phyloP scores from a whole-genome alignment of 2,888 invertebrate species.

The Plutella xylostella region DNA sequence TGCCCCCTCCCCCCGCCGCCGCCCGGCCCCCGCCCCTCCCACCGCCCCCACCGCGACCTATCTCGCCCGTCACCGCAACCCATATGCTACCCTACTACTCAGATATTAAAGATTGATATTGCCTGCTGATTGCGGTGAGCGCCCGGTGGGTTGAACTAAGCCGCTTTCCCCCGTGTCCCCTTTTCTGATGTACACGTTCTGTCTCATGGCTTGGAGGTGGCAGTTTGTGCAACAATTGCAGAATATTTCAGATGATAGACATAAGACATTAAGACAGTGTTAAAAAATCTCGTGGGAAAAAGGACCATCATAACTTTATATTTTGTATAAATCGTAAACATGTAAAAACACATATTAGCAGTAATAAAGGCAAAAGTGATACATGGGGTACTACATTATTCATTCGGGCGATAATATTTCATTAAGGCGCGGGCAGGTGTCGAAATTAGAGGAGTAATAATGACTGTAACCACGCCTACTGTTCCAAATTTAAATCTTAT shows the following conservation, averaged over 20 bases:
- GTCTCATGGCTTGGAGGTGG: background rate
- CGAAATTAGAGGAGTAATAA: constrained; percentile 45
- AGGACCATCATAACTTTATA: background rate
- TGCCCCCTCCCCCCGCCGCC: constrained; percentile 55
- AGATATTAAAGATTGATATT: constrained; percentile 57
- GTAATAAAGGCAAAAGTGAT: background rate
- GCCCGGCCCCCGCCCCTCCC: constrained; percentile 62
- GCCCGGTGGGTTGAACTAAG: constrained; percentile 42
- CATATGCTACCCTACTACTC: constrained; percentile 46
- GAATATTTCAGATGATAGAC: background rate
- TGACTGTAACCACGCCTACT: constrained; percentile 41
- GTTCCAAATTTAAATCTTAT: background rate
- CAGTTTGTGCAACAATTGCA: constrained; percentile 14
- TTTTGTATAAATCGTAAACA: background rate
- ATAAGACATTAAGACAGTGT: background rate
- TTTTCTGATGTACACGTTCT: no score
- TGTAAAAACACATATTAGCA: background rate
- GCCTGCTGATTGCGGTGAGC: constrained; percentile 30
- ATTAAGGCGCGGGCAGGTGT: constrained; percentile 44
- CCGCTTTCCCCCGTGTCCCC: constrained; percentile 46
- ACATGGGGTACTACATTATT: background rate
- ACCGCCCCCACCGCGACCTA: constrained; percentile 56
- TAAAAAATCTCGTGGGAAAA: background rate
- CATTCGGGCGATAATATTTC: constrained; percentile 34
- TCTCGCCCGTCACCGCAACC: constrained; percentile 35